Evolutionary conservation across 2,113 vertebrate species (phyloP), one percentile per base, ranked within the genome.

Genomic region (Excalfactoria chinensis): DNA sequence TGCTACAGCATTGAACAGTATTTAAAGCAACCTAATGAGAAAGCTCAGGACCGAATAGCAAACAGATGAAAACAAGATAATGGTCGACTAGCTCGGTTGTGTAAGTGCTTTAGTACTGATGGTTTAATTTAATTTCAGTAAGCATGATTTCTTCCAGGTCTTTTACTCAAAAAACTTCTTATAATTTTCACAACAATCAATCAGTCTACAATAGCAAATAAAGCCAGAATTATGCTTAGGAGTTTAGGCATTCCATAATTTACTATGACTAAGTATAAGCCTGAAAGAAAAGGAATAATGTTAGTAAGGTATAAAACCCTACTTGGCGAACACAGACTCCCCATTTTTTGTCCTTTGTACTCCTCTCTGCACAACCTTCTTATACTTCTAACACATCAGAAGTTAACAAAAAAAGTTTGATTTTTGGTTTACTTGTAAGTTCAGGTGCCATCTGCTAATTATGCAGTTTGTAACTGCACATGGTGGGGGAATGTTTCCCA

Each of bases 11-110:
- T 0, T 5, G n/a, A 80, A 67, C 46, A 64, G 69, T 77, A 28
- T 80, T 93, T 93, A 92, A 83, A 88, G 82, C 55, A 70, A 53
- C 25, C 46, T 88, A 71, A 88, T 40, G 40, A 84, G 89, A 83
- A 89, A 60, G 22, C 68, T 66, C 23, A 56, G 75, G 64, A 68
- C 12, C 85, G 56, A 94, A 76, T 6, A 71, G 68, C 46, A 80
- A 73, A 67, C 0, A 71, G 34, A 82, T 66, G 37, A 67, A 85
- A 93, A 78, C 48, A 88, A 72, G 28, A 34, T 51, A 86, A 86
- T 0, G 2, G 43, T 18, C 1, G 2, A 84, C 82, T 26, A 86
- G 56, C 32, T 70, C 67, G 32, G 37, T 4, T 79, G 41, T 34
- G 19, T 32, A 81, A 90, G 41, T 67, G 30, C 44, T 86, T 83